Base-by-base conservation (phyloP, 2,888 invertebrate genomes). In the Volucella inflata region DNA sequence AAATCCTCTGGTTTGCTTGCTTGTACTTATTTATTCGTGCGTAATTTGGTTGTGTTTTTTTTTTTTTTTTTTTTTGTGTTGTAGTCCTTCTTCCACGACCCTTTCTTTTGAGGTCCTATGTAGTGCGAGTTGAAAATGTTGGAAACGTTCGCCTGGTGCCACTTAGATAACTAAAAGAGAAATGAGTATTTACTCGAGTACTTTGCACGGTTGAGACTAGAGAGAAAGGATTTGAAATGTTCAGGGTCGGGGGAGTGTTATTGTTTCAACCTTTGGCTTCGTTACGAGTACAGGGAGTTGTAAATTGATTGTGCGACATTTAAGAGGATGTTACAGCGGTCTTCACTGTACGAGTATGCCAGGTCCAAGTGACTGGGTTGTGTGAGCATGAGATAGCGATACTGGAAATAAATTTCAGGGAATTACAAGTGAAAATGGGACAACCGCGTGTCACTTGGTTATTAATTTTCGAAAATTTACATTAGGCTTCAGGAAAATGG, bases 161-260 rank as follows among this genome's bases (percentile, higher is more conserved):
- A 72, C 72, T 85, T 72, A 85, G 85, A 85, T 85, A 85, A 77
- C 78, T 68, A 53, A 50, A 85, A 77, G 81, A 81, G 68, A 81
- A 85, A 81, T 81, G 76, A 75, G 55, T 81, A 81, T 85, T 85
- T 85, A 50, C 53, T 62, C 50, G 62, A 70, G 70, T 70, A 21
- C 64, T 84, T 40, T 65, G n/a, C 21, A 36, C 55, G 44, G 38
- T 50, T 2, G 21, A n/a, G 36, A 51, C 46, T 72, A 14, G 48
- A 57, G 36, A 50, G 30, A 30, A 30, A 30, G 30, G 30, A 30
- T 30, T 30, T 6, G 4, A 30, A 30, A 30, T 30, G 30, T 30
- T 30, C 40, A 40, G 62, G 38, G 42, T 70, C 21, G 71, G 3
- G 55, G 51, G 40, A 36, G 65, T 10, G 59, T 30, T 65, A 40